phyloP scores from a whole-genome alignment of 2,888 invertebrate species.

The Acanthosepion pharaonis region DNA sequence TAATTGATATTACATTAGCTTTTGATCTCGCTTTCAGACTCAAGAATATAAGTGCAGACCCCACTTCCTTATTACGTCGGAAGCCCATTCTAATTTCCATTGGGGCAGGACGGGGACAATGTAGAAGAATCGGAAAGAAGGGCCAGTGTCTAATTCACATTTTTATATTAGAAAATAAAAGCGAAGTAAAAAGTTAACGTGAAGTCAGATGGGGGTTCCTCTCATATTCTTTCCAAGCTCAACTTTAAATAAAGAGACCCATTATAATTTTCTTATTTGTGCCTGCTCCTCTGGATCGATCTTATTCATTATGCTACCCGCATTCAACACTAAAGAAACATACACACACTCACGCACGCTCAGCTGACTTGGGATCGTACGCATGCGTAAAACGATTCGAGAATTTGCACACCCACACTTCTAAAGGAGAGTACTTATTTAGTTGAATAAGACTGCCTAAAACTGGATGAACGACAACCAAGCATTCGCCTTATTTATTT shows the following conservation, averaged over 20 bases:
- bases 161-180: slow-evolving; percentile 17
- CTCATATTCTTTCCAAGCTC: not conserved
- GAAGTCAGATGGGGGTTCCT: not conserved
- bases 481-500: too few relatives aligned
- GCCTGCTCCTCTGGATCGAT: not conserved
- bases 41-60: not conserved
- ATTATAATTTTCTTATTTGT: slow-evolving; percentile 12
- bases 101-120: not conserved
- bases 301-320: not conserved
- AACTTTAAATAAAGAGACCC: not conserved
- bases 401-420: not conserved
- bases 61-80: not conserved
- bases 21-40: not conserved
- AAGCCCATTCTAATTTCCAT: not conserved
- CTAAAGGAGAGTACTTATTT: not conserved
- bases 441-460: too few relatives aligned
- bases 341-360: not conserved
- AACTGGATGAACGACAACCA: too few relatives aligned
- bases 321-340: not conserved
- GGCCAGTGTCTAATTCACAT: not conserved
- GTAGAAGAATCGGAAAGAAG: not conserved
- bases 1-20: slow-evolving; percentile 33
- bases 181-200: not conserved
- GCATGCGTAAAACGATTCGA: not conserved
- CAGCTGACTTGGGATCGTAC: not conserved